Base-by-base conservation (phyloP, 2,797 vertebrate genomes). In the Coranthus polyacanthus region DNA sequence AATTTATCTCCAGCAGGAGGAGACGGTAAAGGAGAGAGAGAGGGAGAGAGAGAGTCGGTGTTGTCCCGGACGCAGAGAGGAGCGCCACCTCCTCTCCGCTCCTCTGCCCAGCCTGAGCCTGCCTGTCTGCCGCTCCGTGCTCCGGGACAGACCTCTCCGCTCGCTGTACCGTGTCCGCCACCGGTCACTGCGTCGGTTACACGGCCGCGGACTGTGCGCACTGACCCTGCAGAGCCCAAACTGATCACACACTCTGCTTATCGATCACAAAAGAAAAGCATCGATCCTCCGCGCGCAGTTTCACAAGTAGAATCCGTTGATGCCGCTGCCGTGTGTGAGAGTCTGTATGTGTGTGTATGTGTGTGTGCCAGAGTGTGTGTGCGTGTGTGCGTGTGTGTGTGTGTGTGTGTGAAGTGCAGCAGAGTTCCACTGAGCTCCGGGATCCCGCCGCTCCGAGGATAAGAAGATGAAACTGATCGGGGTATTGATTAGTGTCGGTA, bases 1-100 rank as follows among this genome's bases (percentile, higher is more conserved):
- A 84, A 75, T 81, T 87, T 78, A 78, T 86, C 82, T 88, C 81
- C 80, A 79, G 45, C 84, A 72, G 86, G 84, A 85, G 85, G 78
- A 83, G 81, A 78, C 45, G 75, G 63, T 24, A 44, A 34, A 44
- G 76, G 6, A 18, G 52, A 46, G 50, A 37, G 47, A 53, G 68
- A 44, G 61, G 2, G 77, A 41, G 63, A 34, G 61, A 49, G 78
- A 39, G 83, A 81, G 80, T 75, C 77, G 43, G 79, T 64, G 68
- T 59, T 80, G 85, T 88, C 86, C 89, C 72, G 80, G 61, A 66
- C 81, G 43, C 72, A 42, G 87, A 87, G 59, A 69, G 79, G 82
- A 88, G 82, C 80, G 83, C 77, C 84, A 72, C 85, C 84, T 79
- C 73, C n/a, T 12, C 85, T 75, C 67, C 52, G 49, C 71, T 67